Evolutionary conservation across 2,888 invertebrate genomes (phyloP), one percentile per base, ranked within the genome.

Genomic region (Clanis bilineata): DNA sequence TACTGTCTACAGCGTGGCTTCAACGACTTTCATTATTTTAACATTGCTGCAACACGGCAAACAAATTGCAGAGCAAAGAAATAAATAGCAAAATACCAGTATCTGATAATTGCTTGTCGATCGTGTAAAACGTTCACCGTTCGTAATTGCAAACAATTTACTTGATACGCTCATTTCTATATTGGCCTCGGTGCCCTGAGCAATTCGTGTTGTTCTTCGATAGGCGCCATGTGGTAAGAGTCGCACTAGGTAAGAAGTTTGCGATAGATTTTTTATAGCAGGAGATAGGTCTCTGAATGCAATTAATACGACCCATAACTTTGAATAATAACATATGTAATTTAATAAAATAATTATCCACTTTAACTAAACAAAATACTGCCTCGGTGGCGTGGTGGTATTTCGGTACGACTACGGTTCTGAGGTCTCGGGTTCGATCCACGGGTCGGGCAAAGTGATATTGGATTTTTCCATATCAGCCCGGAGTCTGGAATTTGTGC

Each of bases 101-200:
- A 51, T 58, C 23, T 51, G 39, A 36, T 58, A 58, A 39, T 38
- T 38, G 38, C 15, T 23, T 36, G 32, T 38, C 18, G 39, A 58
- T 58, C 47, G 36, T 58, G 38, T 28, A 51, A 38, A 58, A 25
- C 47, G 47, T 18, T 47, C 21, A 32, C 38, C 7, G 55, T 28
- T 43, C 15, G 36, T 71, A 66, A 70, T 72, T 74, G 72, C 67
- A 69, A 67, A 58, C 69, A 69, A 63, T 69, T 73, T 63, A 68
- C 63, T 75, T 74, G 69, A 71, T 62, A 69, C 57, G 70, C 67
- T 70, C 70, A 73, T 75, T 77, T 74, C 64, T 67, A 63, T 62
- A 64, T 61, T 67, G 72, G 67, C 71, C 69, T 61, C 67, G 63
- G 23, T 6, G 59, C 59, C 59, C 15, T 43, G 23, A 59, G 59